Evolutionary conservation across 2,113 vertebrate genomes (phyloP).

Genomic region (Spermophilus dauricus): DNA sequence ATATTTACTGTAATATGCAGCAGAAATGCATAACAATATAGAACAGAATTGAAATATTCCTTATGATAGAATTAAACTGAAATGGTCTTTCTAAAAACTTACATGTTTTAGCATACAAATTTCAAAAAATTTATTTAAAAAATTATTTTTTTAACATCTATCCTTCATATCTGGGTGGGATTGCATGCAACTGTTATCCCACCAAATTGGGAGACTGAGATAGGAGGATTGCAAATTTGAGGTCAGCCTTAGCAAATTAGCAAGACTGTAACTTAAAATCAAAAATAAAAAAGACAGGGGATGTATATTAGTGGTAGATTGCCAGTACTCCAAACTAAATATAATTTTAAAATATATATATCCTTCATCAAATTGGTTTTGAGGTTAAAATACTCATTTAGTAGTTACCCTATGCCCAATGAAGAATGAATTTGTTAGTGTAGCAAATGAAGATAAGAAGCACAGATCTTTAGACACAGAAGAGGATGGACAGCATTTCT

Average conservation of each 20-base stretch:
- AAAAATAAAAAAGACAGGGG: too few relatives aligned
- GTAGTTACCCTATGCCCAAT: neutral
- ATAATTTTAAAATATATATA: too few relatives aligned
- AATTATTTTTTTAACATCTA: neutral
- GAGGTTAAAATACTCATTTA: neutral
- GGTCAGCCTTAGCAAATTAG: too few relatives aligned
- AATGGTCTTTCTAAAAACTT: neutral
- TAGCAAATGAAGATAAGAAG: neutral
- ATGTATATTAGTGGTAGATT: too few relatives aligned
- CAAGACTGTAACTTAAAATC: too few relatives aligned
- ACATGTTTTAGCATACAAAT: neutral
- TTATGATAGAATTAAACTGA: conserved; percentile 8
- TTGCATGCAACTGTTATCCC: too few relatives aligned
- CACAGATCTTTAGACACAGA: neutral
- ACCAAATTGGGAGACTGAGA: too few relatives aligned
- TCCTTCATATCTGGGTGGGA: neutral
- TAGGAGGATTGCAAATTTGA: too few relatives aligned
- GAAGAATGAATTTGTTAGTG: neutral
- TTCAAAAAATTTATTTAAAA: neutral
- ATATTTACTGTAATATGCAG: neutral
- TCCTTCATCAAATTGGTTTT: neutral
- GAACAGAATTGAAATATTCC: neutral
- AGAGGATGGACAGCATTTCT: neutral
- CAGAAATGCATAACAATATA: neutral
- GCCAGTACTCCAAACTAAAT: too few relatives aligned